phyloP scores from a whole-genome alignment of 2,888 invertebrate genomes.

The Lepidocyrtinus sp. region DNA sequence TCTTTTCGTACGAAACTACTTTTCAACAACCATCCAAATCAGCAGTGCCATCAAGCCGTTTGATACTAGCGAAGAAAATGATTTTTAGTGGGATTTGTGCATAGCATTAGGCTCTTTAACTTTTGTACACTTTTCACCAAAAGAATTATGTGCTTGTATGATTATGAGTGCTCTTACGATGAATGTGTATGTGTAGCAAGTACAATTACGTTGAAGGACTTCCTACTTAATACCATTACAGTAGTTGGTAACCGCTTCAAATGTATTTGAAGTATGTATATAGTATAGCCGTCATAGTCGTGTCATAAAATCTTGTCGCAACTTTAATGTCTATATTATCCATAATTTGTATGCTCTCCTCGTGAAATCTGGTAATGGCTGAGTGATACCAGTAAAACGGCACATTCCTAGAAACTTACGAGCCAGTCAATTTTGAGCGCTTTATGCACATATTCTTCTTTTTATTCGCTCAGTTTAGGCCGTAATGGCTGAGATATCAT shows the following conservation, averaged over 20 bases:
- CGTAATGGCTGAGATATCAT: too few species aligned
- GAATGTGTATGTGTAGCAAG: too few species aligned
- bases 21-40: conserved; percentile 18
- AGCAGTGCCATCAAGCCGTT: neutral
- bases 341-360: neutral
- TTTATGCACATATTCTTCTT: too few species aligned
- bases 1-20: conserved; percentile 19
- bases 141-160: neutral
- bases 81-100: neutral
- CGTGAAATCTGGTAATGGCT: neutral
- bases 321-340: neutral
- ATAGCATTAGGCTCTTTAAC: neutral
- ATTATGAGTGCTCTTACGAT: neutral
- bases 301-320: neutral
- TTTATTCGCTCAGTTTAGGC: too few species aligned
- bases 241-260: too few species aligned
- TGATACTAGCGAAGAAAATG: neutral
- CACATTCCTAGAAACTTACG: too few species aligned
- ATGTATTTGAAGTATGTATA: neutral
- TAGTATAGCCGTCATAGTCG: too few species aligned
- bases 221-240: too few species aligned
- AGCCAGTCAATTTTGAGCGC: too few species aligned
- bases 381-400: too few species aligned
- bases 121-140: neutral
- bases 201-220: too few species aligned